Percentiles rank a stretch among this genome's conserved stretches.
Evolutionary conservation across 2,797 vertebrate species (phyloP).

Genomic region (Zalophus californianus): DNA sequence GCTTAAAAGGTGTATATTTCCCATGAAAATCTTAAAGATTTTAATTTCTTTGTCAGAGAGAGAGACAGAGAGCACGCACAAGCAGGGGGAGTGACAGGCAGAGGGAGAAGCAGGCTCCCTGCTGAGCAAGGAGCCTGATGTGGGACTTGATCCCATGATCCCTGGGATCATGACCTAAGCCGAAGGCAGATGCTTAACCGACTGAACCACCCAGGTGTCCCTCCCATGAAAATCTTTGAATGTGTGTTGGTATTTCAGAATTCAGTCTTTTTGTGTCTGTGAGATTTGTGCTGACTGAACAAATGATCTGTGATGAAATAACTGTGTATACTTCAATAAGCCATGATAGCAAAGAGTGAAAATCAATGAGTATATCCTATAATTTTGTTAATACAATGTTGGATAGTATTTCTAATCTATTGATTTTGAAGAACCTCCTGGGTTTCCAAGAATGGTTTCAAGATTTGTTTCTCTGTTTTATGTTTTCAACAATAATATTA

Average conservation of each 20-base stretch:
- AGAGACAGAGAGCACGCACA: no score
- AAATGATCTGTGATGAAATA: constrained; percentile 5
- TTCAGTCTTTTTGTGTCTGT: neutral
- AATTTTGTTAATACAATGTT: neutral
- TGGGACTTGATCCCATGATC: no score
- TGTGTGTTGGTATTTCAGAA: neutral
- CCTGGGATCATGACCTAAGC: no score
- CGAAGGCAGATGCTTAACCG: no score
- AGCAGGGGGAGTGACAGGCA: no score
- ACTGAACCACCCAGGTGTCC: no score
- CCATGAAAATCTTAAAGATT: neutral
- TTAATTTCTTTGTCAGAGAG: no score
- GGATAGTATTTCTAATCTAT: neutral
- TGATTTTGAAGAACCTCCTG: neutral
- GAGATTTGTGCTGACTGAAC: neutral
- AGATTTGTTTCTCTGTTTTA: constrained; percentile 46
- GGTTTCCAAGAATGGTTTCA: neutral
- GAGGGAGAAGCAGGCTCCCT: no score
- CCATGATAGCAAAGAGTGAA: neutral
- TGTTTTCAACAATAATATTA: constrained; percentile 39
- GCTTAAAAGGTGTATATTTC: neutral
- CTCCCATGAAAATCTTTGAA: neutral
- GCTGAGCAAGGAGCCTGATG: no score
- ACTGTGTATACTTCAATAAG: neutral
- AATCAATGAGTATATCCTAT: neutral